Conservation (phyloP, 92 coral and sea anemone species). For the Nematostella vectensis region DNA sequence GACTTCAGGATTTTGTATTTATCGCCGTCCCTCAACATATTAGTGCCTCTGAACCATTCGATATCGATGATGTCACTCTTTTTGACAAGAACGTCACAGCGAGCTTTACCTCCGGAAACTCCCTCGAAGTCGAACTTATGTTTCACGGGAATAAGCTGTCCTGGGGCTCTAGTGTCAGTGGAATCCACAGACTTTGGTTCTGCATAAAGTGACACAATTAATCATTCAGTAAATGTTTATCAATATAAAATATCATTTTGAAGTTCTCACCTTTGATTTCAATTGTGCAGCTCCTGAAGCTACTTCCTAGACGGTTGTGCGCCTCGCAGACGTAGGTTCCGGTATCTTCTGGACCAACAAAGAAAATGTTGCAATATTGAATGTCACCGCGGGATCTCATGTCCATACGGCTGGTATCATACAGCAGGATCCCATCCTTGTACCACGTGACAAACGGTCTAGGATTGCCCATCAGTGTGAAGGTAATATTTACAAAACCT, state of each 20-base stretch:
- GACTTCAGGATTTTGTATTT: conserved; percentile 29
- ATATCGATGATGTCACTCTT: conserved; percentile 43
- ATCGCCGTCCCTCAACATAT: conserved; percentile 52
- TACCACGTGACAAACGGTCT: conserved; percentile 86
- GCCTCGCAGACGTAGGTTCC: conserved; percentile 92
- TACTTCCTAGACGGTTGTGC: conserved; percentile 67
- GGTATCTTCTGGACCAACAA: conserved; percentile 63
- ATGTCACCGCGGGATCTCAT: conserved; percentile 64
- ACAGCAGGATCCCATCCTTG: conserved; percentile 62
- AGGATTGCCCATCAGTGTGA: conserved; percentile 74
- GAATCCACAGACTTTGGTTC: background rate
- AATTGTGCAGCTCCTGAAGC: conserved; percentile 55
- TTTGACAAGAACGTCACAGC: conserved; percentile 61
- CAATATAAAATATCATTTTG: too few species aligned
- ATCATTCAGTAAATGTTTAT: too few species aligned
- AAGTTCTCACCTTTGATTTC: conserved; percentile 57
- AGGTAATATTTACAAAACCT: conserved; percentile 56
- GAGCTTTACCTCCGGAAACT: conserved; percentile 47
- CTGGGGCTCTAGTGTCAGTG: conserved; percentile 1
- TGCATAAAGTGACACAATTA: conserved; percentile 1
- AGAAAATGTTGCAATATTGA: conserved; percentile 50
- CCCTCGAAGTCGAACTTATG: conserved; percentile 35
- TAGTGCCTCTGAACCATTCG: conserved; percentile 72
- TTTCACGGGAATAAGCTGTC: conserved; percentile 3
- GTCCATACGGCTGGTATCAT: conserved; percentile 64